Percentiles rank a stretch among this genome's conserved stretches.
Conservation (phyloP, 92 coral and sea anemone genomes). For the Montipora capitata region DNA sequence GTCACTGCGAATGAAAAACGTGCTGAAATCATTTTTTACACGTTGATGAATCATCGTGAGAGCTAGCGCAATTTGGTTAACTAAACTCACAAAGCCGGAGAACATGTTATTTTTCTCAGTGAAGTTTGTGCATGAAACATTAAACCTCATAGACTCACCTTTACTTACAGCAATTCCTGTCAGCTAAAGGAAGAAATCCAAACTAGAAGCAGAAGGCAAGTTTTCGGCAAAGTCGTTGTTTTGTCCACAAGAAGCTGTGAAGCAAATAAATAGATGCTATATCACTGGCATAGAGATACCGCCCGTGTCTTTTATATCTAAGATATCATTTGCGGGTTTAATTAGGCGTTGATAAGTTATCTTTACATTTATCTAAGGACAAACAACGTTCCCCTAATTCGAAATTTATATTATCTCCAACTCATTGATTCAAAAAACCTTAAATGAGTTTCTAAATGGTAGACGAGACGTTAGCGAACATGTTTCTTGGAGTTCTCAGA, state of each 20-base stretch:
- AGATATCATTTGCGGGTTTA: slow-evolving; percentile 49
- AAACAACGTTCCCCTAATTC: slow-evolving; percentile 55
- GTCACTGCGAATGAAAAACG: not conserved
- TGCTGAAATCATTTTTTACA: too few species aligned
- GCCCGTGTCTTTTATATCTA: slow-evolving; percentile 16
- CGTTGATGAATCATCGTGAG: too few species aligned
- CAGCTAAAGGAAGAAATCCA: not conserved
- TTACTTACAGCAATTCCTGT: not conserved
- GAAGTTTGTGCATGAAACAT: not conserved
- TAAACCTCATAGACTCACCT: slow-evolving; percentile 4
- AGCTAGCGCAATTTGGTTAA: too few species aligned
- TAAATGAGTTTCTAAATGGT: slow-evolving; percentile 1
- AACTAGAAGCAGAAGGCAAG: not conserved
- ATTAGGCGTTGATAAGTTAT: slow-evolving; percentile 56
- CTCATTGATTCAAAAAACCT: slow-evolving; percentile 20
- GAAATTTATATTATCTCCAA: not conserved
- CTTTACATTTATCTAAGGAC: slow-evolving; percentile 46
- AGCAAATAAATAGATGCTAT: slow-evolving; percentile 52
- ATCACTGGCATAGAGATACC: not conserved
- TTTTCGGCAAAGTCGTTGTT: not conserved
- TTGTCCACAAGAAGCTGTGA: slow-evolving; percentile 4
- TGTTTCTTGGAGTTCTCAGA: not conserved
- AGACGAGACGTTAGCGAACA: not conserved
- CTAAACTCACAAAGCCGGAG: too few species aligned
- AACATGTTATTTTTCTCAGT: too few species aligned